phyloP scores from a whole-genome alignment of 2,888 invertebrate genomes.

The Sphaeridia pumilis region DNA sequence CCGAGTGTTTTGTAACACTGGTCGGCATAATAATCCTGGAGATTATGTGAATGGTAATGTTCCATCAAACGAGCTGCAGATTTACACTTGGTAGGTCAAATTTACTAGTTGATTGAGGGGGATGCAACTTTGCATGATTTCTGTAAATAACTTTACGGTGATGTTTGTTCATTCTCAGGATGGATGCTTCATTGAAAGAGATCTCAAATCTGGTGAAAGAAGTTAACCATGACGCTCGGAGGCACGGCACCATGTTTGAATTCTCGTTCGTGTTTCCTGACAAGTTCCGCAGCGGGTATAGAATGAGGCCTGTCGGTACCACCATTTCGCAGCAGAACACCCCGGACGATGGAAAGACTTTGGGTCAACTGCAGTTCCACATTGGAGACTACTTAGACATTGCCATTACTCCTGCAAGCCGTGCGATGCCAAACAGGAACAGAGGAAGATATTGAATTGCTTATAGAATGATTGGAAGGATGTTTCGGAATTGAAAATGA shows the following conservation, averaged over 20 bases:
- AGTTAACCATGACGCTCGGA: constrained; percentile 91
- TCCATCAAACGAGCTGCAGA: constrained; percentile 93
- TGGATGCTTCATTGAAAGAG: constrained; percentile 90
- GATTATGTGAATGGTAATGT: constrained; percentile 88
- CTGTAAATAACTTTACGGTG: neutral
- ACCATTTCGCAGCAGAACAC: constrained; percentile 87
- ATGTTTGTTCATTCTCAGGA: too few species aligned
- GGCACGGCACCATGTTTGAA: constrained; percentile 93
- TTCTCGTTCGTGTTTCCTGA: constrained; percentile 85
- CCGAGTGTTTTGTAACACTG: constrained; percentile 75
- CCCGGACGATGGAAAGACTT: constrained; percentile 85
- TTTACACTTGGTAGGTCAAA: constrained; percentile 84
- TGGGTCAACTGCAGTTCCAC: constrained; percentile 59
- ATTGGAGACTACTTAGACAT: constrained; percentile 98
- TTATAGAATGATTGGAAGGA: too few species aligned
- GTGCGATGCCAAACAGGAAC: constrained; percentile 26
- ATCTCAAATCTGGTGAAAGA: constrained; percentile 94
- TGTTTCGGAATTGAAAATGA: too few species aligned
- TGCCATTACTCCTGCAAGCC: constrained; percentile 53
- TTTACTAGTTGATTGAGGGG: too few species aligned
- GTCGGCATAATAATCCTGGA: constrained; percentile 77
- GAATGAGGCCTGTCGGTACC: constrained; percentile 86
- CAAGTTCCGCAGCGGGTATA: constrained; percentile 58
- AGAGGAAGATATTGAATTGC: constrained; percentile 3
- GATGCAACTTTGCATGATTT: neutral